These are phyloP conservation scores for Eupithecia insigniata DNA, from an alignment of 2,888 invertebrate genomes.

Conservation along the genomic window DNA sequence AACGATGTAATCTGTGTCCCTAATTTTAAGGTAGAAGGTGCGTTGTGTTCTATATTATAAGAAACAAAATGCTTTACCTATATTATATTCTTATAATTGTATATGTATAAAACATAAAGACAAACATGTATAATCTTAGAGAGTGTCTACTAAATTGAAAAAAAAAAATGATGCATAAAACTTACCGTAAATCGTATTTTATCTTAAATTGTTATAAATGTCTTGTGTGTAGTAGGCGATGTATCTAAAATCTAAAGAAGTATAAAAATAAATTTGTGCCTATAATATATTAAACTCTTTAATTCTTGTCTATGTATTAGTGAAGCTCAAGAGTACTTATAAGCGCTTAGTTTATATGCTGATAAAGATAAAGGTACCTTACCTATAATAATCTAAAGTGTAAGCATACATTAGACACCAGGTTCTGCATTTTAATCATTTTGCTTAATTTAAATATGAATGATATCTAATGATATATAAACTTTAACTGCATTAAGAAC, in stretches of 20 bases:
- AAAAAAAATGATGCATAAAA: slow-evolving; percentile 63
- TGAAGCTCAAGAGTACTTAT: slow-evolving; percentile 79
- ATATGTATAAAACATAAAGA: slow-evolving; percentile 74
- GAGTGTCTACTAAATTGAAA: slow-evolving; percentile 79
- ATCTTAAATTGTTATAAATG: slow-evolving; percentile 45
- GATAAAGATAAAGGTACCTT: slow-evolving; percentile 56
- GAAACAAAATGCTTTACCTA: slow-evolving; percentile 83
- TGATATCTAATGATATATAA: slow-evolving; percentile 9
- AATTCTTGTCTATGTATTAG: slow-evolving; percentile 72
- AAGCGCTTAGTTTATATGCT: slow-evolving; percentile 81
- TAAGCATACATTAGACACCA: slow-evolving; percentile 70
- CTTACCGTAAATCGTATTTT: slow-evolving; percentile 57
- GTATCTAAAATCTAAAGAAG: slow-evolving; percentile 56
- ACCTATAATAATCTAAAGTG: slow-evolving; percentile 53
- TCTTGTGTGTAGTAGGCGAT: slow-evolving; percentile 76
- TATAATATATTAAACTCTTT: slow-evolving; percentile 67
- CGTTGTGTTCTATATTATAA: slow-evolving; percentile 78
- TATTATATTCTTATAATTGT: slow-evolving; percentile 83
- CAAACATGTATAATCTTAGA: slow-evolving; percentile 76
- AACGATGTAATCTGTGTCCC: slow-evolving; percentile 79
- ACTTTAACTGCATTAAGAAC: slow-evolving; percentile 17
- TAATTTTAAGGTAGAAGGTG: slow-evolving; percentile 66
- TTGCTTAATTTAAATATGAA: slow-evolving; percentile 44
- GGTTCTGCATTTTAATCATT: slow-evolving; percentile 71
- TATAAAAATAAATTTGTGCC: slow-evolving; percentile 77